Evolutionary conservation across 2,888 invertebrate genomes (phyloP), one percentile per base, ranked within the genome.

Genomic region (Hermaeophaga mercurialis): DNA sequence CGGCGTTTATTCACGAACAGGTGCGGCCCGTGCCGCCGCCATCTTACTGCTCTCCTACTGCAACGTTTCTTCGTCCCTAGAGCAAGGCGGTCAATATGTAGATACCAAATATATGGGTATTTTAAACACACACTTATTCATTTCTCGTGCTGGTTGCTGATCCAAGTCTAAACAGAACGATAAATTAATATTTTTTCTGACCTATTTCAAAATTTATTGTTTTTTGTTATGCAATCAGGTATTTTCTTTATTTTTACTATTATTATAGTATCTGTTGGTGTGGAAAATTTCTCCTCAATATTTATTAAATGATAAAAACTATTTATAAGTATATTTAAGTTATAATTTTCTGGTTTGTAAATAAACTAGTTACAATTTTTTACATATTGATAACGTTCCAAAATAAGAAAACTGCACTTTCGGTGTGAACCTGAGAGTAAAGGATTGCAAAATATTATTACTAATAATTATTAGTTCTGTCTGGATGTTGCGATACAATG

Each of bases 1-100:
- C 55, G 19, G 52, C 56, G 46, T 39, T 33, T 58, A 64, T 71
- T 91, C 91, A 78, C 87, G 91, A 83, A 90, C 91, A 91, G 91
- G 91, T 91, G 91, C 91, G 86, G 91, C 91, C 81, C 88, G 91
- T 80, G 86, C 90, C 82, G 91, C 91, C 83, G 91, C 91, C 89
- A 91, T 92, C 89, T 91, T 92, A 89, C 89, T 92, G 84, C 90
- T 91, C 85, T 91, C 91, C 85, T 90, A 69, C 61, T 67, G 89
- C 84, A 89, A 45, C 41, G 49, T 22, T 11, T 19, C 58, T 18
- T 45, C 58, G 8, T 22, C 49, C 12, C 6, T 44, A 45, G 58
- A 54, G 17, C 22, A 24, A 24, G 48, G 18, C 18, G 54, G 22
- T 38, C 22, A 33, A 19, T 22, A 38, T 49, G 33, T 44, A 49